Conservation (phyloP, 2,888 invertebrate genomes). For the Seira sanloemensis region DNA sequence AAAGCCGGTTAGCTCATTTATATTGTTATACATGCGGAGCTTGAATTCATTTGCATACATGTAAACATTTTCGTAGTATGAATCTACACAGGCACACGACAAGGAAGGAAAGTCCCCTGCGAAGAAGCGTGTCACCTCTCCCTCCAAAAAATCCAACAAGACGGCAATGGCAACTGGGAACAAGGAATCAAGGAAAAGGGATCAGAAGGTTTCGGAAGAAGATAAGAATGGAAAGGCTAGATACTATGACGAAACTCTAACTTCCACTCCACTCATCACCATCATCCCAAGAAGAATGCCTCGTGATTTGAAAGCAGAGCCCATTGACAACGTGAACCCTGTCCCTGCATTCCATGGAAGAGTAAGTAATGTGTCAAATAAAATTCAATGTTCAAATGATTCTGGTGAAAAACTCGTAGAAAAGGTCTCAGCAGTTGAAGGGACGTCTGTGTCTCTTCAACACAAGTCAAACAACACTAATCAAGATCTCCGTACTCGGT, state of each 20-base stretch:
- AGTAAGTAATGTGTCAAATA: not conserved
- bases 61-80: too few relatives aligned
- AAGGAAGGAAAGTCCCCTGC: not conserved
- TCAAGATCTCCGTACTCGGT: not conserved
- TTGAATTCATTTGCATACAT: too few relatives aligned
- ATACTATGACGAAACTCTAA: conserved; percentile 46
- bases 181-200: not conserved
- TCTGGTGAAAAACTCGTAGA: not conserved
- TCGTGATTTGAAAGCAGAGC: not conserved
- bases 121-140: too few relatives aligned
- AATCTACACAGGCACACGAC: not conserved
- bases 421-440: not conserved
- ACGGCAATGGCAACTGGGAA: not conserved
- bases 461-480: not conserved
- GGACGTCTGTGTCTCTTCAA: not conserved
- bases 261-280: conserved; percentile 44
- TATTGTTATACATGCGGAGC: too few relatives aligned
- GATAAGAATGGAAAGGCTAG: conserved; percentile 36
- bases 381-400: not conserved
- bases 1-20: too few relatives aligned
- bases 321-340: too few relatives aligned
- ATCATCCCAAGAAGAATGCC: conserved; percentile 55
- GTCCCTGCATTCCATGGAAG: not conserved
- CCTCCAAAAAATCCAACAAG: not conserved
- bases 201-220: not conserved